phyloP scores from a whole-genome alignment of 2,888 invertebrate genomes.

The Cremastobaeus sp. region DNA sequence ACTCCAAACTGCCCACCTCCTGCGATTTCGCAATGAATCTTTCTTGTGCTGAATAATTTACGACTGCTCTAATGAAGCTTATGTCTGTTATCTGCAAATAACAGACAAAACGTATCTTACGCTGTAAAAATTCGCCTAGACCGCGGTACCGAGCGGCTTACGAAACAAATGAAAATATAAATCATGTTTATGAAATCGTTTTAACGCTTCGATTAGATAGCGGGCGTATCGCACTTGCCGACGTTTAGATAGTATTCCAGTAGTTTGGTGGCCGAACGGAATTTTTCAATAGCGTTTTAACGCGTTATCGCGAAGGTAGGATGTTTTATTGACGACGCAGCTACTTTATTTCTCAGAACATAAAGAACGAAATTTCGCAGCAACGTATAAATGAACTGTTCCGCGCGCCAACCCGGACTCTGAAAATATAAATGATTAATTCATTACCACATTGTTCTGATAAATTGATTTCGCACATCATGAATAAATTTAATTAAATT shows the following conservation, averaged over 20 bases:
- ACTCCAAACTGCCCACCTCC: slow-evolving; percentile 20
- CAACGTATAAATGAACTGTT: no score
- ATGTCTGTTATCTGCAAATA: slow-evolving; percentile 42
- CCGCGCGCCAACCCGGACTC: no score
- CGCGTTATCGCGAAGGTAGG: slow-evolving; percentile 6
- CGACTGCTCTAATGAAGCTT: slow-evolving; percentile 45
- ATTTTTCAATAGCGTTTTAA: slow-evolving; percentile 20
- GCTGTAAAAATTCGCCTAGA: slow-evolving; percentile 35
- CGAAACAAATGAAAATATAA: slow-evolving; percentile 41
- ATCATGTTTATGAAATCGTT: slow-evolving; percentile 42
- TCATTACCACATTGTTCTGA: slow-evolving; percentile 20
- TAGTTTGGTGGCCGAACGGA: slow-evolving; percentile 23
- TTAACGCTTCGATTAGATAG: slow-evolving; percentile 31
- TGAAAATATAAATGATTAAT: slow-evolving; percentile 10
- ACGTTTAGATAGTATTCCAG: slow-evolving; percentile 6
- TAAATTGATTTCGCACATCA: slow-evolving; percentile 12
- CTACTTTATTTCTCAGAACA: no score
- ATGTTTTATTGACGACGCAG: slow-evolving; percentile 26
- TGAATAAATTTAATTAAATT: slow-evolving; percentile 22
- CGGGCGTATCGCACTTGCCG: slow-evolving; percentile 17
- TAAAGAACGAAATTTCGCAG: no score
- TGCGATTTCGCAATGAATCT: slow-evolving; percentile 31
- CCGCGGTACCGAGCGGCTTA: slow-evolving; percentile 16
- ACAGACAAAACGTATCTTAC: slow-evolving; percentile 41
- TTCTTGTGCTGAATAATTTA: slow-evolving; percentile 43